These are phyloP conservation scores for Aricia artaxerxes DNA, from an alignment of 2,888 invertebrate genomes.

Conservation along the genomic window DNA sequence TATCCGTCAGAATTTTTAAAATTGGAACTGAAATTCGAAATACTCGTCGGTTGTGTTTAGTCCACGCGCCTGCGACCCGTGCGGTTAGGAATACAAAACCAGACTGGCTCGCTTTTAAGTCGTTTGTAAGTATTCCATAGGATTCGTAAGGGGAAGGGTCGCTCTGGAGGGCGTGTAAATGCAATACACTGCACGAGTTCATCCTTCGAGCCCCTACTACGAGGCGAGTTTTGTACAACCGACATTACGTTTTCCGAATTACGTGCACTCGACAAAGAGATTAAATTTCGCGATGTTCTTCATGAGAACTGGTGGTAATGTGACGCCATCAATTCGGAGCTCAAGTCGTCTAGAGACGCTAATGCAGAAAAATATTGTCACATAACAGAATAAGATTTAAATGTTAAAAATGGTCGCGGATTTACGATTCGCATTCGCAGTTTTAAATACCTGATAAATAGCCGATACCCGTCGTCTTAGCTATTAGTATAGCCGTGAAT, in stretches of 20 bases:
- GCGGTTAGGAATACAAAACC: constrained; percentile 75
- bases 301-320: constrained; percentile 36
- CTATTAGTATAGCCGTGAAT: constrained; percentile 47
- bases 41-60: constrained; percentile 53
- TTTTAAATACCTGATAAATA: constrained; percentile 50
- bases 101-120: constrained; percentile 73
- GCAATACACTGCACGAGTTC: constrained; percentile 71
- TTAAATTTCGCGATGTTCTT: constrained; percentile 14
- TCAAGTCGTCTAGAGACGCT: constrained; percentile 55
- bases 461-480: constrained; percentile 43
- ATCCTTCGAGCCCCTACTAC: constrained; percentile 70
- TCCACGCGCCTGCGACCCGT: constrained; percentile 66
- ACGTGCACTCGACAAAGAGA: constrained; percentile 8
- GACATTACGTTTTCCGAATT: constrained; percentile 15
- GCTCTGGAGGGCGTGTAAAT: constrained; percentile 74
- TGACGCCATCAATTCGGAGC: constrained; percentile 56
- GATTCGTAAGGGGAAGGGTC: constrained; percentile 79
- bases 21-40: constrained; percentile 57
- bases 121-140: constrained; percentile 77
- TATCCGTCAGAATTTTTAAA: constrained; percentile 42
- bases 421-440: constrained; percentile 48
- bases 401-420: constrained; percentile 49
- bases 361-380: constrained; percentile 63
- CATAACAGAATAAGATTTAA: constrained; percentile 58
- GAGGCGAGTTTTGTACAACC: constrained; percentile 37